Conservation (phyloP, 2,797 vertebrate species). For the Varecia variegata region DNA sequence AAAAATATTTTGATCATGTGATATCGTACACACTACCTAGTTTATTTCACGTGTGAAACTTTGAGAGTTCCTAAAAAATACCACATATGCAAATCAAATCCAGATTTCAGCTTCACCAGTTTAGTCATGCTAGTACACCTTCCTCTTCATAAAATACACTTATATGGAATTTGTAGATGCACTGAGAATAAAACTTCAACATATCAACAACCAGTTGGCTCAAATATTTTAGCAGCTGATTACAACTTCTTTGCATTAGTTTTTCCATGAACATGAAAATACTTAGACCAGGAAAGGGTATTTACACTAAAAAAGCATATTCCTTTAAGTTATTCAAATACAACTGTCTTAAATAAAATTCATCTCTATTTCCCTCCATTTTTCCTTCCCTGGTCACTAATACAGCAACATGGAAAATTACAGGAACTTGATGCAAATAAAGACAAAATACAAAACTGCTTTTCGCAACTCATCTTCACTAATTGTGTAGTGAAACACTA, state of each 20-base stretch:
- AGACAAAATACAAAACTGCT: conserved; percentile 45
- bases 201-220: neutral
- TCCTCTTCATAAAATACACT: neutral
- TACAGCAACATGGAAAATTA: neutral
- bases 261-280: conserved; percentile 23
- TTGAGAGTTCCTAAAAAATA: conserved; percentile 53
- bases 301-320: neutral
- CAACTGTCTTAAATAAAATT: conserved; percentile 28
- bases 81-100: conserved; percentile 51
- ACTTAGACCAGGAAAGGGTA: neutral
- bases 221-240: conserved; percentile 19
- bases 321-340: neutral
- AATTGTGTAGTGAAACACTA: neutral
- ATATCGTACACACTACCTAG: conserved; percentile 74
- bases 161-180: neutral
- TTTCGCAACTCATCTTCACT: conserved; percentile 1
- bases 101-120: neutral
- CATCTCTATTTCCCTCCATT: neutral
- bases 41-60: conserved; percentile 74
- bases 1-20: conserved; percentile 88
- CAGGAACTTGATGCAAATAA: conserved; percentile 9
- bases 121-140: neutral
- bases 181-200: neutral
- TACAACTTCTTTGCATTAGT: conserved; percentile 10
- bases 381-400: neutral